phyloP scores from a whole-genome alignment of 2,797 vertebrate genomes.

The Alcedo quadribrachys region DNA sequence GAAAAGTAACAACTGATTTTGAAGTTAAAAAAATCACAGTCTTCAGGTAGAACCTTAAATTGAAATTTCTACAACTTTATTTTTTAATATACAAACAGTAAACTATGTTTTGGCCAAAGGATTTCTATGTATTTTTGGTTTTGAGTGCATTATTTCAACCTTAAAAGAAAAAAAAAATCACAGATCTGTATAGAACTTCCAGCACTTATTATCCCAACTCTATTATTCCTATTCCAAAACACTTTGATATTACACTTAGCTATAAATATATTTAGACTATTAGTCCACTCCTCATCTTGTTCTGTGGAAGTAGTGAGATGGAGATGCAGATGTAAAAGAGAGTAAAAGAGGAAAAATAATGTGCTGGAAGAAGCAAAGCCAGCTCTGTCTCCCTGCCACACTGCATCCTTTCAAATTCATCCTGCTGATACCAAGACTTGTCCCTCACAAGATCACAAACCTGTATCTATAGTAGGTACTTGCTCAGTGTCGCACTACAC shows the following conservation, averaged over 20 bases:
- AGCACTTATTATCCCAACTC: background rate
- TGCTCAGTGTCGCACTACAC: background rate
- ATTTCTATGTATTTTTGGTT: background rate
- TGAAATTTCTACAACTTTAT: no score
- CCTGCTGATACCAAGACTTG: background rate
- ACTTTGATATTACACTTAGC: background rate
- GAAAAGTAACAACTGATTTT: slow-evolving; percentile 65
- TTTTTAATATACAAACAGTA: background rate
- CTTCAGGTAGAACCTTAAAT: slow-evolving; percentile 21
- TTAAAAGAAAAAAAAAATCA: background rate
- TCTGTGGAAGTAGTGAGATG: background rate
- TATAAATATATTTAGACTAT: background rate
- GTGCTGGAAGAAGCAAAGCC: background rate
- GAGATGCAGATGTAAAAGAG: background rate
- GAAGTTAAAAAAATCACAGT: slow-evolving; percentile 55
- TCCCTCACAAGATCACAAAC: background rate
- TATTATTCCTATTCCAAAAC: background rate
- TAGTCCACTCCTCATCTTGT: background rate
- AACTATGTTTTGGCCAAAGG: background rate
- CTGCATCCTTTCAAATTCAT: background rate
- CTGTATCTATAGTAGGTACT: background rate
- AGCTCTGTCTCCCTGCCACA: background rate
- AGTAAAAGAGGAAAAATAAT: background rate
- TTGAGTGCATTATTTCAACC: background rate
- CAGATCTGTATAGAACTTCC: background rate